Percentiles rank a stretch among this genome's conserved stretches.
Conservation (phyloP, 2,113 vertebrate species). For the Suricata suricatta region DNA sequence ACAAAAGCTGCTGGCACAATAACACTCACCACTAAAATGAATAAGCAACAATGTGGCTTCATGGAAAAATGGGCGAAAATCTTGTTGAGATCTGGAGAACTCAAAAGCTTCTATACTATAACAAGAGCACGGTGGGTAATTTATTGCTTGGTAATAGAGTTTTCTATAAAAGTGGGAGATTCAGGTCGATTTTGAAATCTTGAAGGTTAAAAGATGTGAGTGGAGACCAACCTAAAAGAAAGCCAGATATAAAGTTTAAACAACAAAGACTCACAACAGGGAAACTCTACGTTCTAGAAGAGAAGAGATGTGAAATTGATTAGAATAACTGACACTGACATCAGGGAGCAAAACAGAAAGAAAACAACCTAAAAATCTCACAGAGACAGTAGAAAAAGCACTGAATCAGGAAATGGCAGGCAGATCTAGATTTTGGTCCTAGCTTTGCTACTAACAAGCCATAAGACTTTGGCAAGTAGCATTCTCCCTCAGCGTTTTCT, state of each 20-base stretch:
- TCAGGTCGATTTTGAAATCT: constrained; percentile 66
- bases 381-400: background rate
- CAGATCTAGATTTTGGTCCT: background rate
- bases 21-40: constrained; percentile 77
- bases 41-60: constrained; percentile 84
- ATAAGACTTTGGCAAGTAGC: background rate
- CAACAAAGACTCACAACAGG: background rate
- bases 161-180: constrained; percentile 61
- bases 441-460: constrained; percentile 3
- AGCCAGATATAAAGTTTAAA: constrained; percentile 58
- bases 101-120: constrained; percentile 68
- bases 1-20: constrained; percentile 75
- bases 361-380: background rate
- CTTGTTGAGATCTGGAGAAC: constrained; percentile 73
- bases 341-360: background rate
- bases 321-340: background rate
- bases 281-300: background rate
- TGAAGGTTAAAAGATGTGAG: constrained; percentile 62
- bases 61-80: constrained; percentile 79
- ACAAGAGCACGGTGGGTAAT: constrained; percentile 49
- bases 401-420: background rate
- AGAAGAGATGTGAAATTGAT: background rate
- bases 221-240: constrained; percentile 79
- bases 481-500: constrained; percentile 22
- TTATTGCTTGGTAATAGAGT: constrained; percentile 68